Evolutionary conservation across 23 tunicate genomes (phyloP).

Genomic region (Diplosoma virens): DNA sequence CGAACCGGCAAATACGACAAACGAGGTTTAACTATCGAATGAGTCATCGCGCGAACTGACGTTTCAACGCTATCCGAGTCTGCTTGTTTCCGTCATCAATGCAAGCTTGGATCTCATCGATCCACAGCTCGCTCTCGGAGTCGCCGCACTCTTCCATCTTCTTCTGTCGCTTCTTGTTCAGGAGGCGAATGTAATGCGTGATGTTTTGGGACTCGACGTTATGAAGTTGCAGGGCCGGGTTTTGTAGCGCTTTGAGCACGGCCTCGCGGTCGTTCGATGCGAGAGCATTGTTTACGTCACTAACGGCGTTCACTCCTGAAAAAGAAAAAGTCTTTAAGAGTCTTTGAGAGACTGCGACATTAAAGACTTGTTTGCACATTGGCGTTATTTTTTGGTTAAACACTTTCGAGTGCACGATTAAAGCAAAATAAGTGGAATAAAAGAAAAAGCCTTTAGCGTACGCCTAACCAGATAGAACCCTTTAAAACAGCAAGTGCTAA

Average conservation of each 20-base stretch:
- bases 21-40: too few relatives aligned
- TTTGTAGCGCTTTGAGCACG: slow-evolving; percentile 64
- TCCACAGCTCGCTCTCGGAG: slow-evolving; percentile 74
- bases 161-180: slow-evolving; percentile 65
- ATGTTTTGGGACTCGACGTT: slow-evolving; percentile 82
- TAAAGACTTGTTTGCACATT: too few relatives aligned
- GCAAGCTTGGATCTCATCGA: slow-evolving; percentile 88
- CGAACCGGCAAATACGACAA: too few relatives aligned
- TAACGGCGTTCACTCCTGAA: slow-evolving; percentile 89
- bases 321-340: too few relatives aligned
- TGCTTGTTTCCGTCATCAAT: slow-evolving; percentile 70
- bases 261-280: slow-evolving; percentile 49
- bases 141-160: slow-evolving; percentile 75
- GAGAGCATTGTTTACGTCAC: slow-evolving; percentile 79
- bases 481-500: too few relatives aligned
- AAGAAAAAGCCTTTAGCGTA: too few relatives aligned
- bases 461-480: too few relatives aligned
- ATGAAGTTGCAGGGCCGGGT: slow-evolving; percentile 80
- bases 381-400: too few relatives aligned
- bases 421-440: too few relatives aligned
- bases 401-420: too few relatives aligned
- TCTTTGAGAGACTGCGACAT: too few relatives aligned
- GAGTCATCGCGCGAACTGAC: slow-evolving; percentile 31
- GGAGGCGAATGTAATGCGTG: slow-evolving; percentile 80
- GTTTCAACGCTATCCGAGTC: slow-evolving; percentile 68